Evolutionary conservation across 2,888 invertebrate genomes (phyloP), one percentile per base, ranked within the genome.

Genomic region (Drosophila meridionalis): DNA sequence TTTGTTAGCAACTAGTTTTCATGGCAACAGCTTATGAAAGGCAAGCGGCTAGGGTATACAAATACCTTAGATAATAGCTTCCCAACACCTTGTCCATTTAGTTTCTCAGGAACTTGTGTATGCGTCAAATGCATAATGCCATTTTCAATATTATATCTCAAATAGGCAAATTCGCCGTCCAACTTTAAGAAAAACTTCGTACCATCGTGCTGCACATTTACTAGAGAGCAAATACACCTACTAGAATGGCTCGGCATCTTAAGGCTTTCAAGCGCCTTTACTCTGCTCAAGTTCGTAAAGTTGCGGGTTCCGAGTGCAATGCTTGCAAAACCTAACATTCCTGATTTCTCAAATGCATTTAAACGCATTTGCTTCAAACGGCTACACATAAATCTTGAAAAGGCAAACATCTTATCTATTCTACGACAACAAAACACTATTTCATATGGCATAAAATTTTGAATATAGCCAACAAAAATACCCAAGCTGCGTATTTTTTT

Each of bases 61-160:
- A 65, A 78, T 78, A 77, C 77, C 77, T 79, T 77, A 9, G 79
- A 75, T 30, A 77, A 42, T 8, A 77, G 26, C 20, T 75, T 75
- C 48, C 75, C 77, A 20, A 77, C 47, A 45, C 77, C 77, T 26
- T 74, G 77, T 32, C 77, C 79, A 5, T 9, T 20, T 9, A 77
- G 42, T 36, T 62, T 47, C 34, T 26, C 65, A 3, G 77, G 77
- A 43, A 77, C 79, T 8, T 34, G 45, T 43, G 79, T 77, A 3
- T 70, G 66, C 20, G 12, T 56, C 38, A 77, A 63, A 6, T 70
- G 38, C 79, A 77, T 77, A n/a, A 75, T 11, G 40, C 66, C 79
- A 47, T 66, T 28, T 0, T 40, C 2, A 48, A 75, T 70, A 3
- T 5, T 12, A 43, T 50, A 77, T 9, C 34, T 53, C 9, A 77